A percentile compares a stretch with the other conserved stretches of the same genome.
phyloP scores from a whole-genome alignment of 1,140 invertebrate species.

The Monochamus saltuarius region DNA sequence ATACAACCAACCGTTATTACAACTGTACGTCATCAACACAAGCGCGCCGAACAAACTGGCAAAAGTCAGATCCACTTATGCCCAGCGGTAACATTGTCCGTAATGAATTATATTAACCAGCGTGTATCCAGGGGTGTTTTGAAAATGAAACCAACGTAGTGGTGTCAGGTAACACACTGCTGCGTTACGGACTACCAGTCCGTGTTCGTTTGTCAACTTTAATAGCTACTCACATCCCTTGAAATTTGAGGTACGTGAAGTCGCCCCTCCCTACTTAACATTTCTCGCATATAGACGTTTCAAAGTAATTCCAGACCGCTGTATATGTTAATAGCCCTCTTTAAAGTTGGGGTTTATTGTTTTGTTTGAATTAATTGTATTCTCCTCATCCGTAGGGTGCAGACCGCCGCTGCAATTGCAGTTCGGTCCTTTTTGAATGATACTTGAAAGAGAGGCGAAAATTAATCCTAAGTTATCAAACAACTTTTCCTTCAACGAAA shows the following conservation, averaged over 20 bases:
- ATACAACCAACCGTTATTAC: no score
- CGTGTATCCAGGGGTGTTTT: constrained; percentile 23
- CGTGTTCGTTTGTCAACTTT: constrained; percentile 27
- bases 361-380: constrained; percentile 30
- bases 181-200: constrained; percentile 12
- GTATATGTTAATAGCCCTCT: constrained; percentile 27
- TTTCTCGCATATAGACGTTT: not conserved
- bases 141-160: constrained; percentile 23
- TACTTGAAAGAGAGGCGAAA: not conserved
- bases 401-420: constrained; percentile 15
- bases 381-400: constrained; percentile 25
- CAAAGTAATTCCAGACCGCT: constrained; percentile 12
- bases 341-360: constrained; percentile 28
- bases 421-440: constrained; percentile 16
- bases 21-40: no score
- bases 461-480: no score
- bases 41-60: no score
- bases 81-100: constrained; percentile 16
- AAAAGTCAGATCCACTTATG: constrained; percentile 8
- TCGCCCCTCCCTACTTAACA: constrained; percentile 1
- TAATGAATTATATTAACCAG: constrained; percentile 29
- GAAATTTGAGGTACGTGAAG: constrained; percentile 24
- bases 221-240: constrained; percentile 12
- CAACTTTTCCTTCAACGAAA: no score
- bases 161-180: constrained; percentile 26